Conservation (phyloP, 2,113 vertebrate genomes). For the Lamprotornis superbus region DNA sequence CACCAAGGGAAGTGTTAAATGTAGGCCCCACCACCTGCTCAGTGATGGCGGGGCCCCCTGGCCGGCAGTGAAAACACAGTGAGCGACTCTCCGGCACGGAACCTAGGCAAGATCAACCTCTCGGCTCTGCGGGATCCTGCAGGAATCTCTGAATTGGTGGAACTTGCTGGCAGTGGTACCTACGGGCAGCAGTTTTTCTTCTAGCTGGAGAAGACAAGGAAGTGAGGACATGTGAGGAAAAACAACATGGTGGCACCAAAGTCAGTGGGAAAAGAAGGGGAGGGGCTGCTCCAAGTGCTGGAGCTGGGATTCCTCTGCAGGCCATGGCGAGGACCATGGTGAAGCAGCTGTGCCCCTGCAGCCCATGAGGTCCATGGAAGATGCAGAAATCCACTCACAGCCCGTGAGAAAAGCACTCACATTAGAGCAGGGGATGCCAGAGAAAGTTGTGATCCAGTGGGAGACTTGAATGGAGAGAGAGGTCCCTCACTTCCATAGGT, state of each 20-base stretch:
- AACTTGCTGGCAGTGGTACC: background rate
- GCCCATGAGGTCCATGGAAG: background rate
- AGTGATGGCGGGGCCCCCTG: accelerated
- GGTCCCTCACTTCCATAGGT: background rate
- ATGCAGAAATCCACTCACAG: background rate
- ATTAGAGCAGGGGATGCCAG: accelerated
- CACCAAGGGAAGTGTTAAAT: background rate
- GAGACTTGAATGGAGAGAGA: background rate
- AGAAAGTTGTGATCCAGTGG: background rate
- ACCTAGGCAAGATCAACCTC: accelerated
- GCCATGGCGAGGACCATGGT: background rate
- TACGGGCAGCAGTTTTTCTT: background rate
- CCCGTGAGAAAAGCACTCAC: background rate
- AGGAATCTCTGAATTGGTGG: background rate
- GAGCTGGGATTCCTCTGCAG: background rate
- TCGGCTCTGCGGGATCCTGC: background rate
- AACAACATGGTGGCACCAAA: background rate
- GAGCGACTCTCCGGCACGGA: accelerated
- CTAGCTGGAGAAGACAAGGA: background rate
- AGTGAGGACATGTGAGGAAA: background rate
- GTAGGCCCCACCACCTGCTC: background rate
- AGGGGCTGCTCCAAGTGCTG: background rate
- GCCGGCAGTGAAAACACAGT: accelerated
- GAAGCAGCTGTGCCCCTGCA: background rate
- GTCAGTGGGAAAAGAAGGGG: background rate